These are phyloP conservation scores for Dunckerocampus dactyliophorus DNA, from an alignment of 2,113 vertebrate species.

Conservation along the genomic window DNA sequence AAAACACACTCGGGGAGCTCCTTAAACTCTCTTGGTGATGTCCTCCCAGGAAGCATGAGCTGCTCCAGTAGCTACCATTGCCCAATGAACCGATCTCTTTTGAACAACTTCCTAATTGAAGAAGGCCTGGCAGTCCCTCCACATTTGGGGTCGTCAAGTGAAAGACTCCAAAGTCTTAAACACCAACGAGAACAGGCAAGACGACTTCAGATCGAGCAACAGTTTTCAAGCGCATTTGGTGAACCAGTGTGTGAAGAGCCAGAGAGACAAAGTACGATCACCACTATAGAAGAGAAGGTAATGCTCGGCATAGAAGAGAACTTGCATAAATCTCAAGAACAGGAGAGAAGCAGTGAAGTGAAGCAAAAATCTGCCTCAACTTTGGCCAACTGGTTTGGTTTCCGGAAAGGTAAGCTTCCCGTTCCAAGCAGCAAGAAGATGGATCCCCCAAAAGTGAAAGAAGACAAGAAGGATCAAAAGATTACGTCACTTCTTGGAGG, in stretches of 20 bases:
- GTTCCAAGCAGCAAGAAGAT: conserved; percentile 79
- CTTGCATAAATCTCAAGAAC: conserved; percentile 83
- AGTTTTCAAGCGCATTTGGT: conserved; percentile 71
- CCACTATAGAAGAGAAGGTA: conserved; percentile 91
- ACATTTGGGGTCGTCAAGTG: conserved; percentile 59
- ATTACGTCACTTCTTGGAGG: conserved; percentile 77
- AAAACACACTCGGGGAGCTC: conserved; percentile 89
- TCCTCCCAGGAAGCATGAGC: conserved; percentile 73
- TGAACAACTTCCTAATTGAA: conserved; percentile 68
- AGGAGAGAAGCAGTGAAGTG: conserved; percentile 71
- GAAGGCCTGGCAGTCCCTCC: conserved; percentile 57
- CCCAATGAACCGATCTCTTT: conserved; percentile 76
- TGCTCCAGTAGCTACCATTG: conserved; percentile 77
- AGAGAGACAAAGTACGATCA: conserved; percentile 72
- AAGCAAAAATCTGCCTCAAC: conserved; percentile 81
- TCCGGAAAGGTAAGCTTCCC: conserved; percentile 87
- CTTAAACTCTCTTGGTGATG: conserved; percentile 76
- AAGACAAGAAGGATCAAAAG: conserved; percentile 83
- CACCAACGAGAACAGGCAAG: conserved; percentile 67
- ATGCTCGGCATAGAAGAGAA: conserved; percentile 94
- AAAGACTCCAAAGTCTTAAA: conserved; percentile 67
- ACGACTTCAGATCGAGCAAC: conserved; percentile 66
- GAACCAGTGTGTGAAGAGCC: conserved; percentile 78
- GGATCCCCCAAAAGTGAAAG: conserved; percentile 77
- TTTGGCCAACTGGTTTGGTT: conserved; percentile 90